Evolutionary conservation across 1,140 invertebrate species (phyloP), one percentile per base, ranked within the genome.

Genomic region (Anthonomus grandis): DNA sequence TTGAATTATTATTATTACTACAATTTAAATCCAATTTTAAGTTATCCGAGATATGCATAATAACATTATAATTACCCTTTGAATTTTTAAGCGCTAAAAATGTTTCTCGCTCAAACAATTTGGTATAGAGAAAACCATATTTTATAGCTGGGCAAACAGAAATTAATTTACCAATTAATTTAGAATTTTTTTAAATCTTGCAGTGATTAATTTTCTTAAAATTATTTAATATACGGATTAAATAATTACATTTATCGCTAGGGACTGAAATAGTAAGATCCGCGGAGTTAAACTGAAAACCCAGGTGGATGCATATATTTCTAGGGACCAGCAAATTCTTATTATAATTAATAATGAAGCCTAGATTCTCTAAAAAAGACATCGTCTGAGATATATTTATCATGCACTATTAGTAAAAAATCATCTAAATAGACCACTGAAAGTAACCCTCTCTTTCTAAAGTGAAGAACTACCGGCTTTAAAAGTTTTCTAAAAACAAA

Each of bases 341-440:
- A 24, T 54, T 18, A 9, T 37, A 3, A 59, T 70, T 70, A n/a
- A 67, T 55, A 46, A 59, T 23, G 47, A 59, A 59, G 13, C 57
- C 51, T 15, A 59, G 42, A 3, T 19, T 2, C 50, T 59, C 4
- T 46, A 59, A 46, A 8, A 59, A 12, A 13, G 23, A 10, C 21
- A 36, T 10, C 42, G 51, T 36, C 13, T 8, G 17, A 9, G 8
- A 23, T 12, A 31, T 27, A 31, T 56, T 56, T 36, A 18, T 4
- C 3, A 25, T 47, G 27, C 57, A 59, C 61, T 17, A 70, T 41
- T 10, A 69, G 37, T 9, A 67, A 52, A 44, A 67, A 60, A 46
- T 70, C 67, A 49, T 70, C 66, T 22, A 70, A 42, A 50, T 69
- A 72, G 18, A 64, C 54, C 8, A 71, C 67, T 15, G 62, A 60